A percentile compares a stretch with the other conserved stretches of the same genome.
These are phyloP conservation scores for Euzetes globulus DNA, from an alignment of 2,888 invertebrate genomes.

Conservation along the genomic window DNA sequence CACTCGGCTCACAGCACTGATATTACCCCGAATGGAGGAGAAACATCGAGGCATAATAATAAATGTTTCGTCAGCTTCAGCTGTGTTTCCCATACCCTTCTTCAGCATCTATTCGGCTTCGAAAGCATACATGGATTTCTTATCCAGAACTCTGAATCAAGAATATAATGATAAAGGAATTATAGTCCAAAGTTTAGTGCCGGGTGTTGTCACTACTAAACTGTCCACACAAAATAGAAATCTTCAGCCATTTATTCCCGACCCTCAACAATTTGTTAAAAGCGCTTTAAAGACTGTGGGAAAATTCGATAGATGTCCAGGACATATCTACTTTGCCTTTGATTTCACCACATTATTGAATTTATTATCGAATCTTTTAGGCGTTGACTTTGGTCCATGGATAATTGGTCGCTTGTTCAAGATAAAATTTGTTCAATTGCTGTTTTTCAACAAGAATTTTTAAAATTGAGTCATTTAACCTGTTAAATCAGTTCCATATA, in stretches of 20 bases:
- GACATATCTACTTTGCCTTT: too few relatives aligned
- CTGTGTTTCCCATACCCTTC: constrained; percentile 76
- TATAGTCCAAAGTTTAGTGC: constrained; percentile 45
- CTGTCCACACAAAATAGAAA: constrained; percentile 44
- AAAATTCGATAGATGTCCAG: too few relatives aligned
- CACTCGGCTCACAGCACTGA: constrained; percentile 69
- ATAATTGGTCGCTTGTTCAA: too few relatives aligned
- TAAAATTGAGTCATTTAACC: too few relatives aligned
- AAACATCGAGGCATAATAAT: constrained; percentile 69
- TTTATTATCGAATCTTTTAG: too few relatives aligned
- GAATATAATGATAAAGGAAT: constrained; percentile 48
- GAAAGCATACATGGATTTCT: constrained; percentile 47
- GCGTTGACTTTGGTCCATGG: too few relatives aligned
- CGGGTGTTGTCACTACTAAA: constrained; percentile 49
- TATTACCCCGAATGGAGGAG: constrained; percentile 66
- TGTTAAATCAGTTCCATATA: too few relatives aligned
- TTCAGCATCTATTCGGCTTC: constrained; percentile 80
- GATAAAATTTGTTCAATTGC: too few relatives aligned
- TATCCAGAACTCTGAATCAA: constrained; percentile 46
- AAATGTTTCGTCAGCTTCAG: constrained; percentile 84
- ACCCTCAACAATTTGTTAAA: constrained; percentile 45
- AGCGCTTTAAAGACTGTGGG: constrained; percentile 47
- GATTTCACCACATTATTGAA: too few relatives aligned
- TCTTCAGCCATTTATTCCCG: constrained; percentile 45
- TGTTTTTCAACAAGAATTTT: too few relatives aligned